Evolutionary conservation across 2,113 vertebrate species (phyloP).

Genomic region (Lasiurus cinereus): DNA sequence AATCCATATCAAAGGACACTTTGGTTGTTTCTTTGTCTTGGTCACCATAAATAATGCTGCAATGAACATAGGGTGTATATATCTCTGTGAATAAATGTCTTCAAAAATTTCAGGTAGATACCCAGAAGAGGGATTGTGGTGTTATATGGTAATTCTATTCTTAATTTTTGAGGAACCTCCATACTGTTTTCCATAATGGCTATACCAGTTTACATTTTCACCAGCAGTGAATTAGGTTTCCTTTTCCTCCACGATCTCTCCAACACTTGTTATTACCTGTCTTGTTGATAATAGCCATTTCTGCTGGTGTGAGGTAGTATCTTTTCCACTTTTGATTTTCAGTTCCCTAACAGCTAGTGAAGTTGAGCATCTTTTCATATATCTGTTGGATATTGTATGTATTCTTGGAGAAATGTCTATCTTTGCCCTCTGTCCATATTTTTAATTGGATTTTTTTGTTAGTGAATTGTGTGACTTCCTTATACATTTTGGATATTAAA

Average conservation of each 20-base stretch:
- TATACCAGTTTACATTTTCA: background rate
- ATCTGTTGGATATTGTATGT: background rate
- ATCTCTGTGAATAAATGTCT: background rate
- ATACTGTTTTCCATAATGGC: background rate
- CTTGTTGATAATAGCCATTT: background rate
- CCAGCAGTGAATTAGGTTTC: background rate
- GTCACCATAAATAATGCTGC: background rate
- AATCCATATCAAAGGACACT: background rate
- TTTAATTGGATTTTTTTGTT: background rate
- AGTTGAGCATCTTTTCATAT: background rate
- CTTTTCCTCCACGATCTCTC: background rate
- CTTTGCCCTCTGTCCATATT: background rate
- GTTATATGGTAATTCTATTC: background rate
- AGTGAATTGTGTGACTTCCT: background rate
- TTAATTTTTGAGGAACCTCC: background rate
- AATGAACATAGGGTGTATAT: background rate
- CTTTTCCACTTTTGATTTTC: background rate
- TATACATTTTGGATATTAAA: background rate
- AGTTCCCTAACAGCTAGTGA: background rate
- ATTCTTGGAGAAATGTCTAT: background rate
- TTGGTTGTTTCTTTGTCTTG: background rate
- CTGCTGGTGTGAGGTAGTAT: background rate
- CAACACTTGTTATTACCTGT: background rate
- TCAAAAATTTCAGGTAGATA: background rate
- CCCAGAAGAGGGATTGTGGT: background rate